Evolutionary conservation across 2,888 invertebrate species (phyloP), one percentile per base, ranked within the genome.

Genomic region (Resseliella maxima): DNA sequence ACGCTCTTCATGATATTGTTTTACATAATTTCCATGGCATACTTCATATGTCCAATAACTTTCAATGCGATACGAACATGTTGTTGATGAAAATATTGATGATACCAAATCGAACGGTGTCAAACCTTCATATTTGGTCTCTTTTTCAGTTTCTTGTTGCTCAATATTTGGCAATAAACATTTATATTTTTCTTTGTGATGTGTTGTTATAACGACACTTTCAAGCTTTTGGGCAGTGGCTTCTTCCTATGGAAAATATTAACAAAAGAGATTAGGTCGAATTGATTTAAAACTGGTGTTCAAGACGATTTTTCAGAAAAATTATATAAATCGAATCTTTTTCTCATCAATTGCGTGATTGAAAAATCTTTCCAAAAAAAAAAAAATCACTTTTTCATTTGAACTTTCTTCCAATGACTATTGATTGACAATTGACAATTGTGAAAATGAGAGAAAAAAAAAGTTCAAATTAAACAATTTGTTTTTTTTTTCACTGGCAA

Each of bases 1-100:
- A 88, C 97, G 93, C 89, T 98, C 97, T 90, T 99, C 99, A 90
- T 99, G 99, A 90, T 97, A 99, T 90, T 99, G 99, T 38, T 97
- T 93, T 2, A 99, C 94, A 90, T 95, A 96, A 88, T 94, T 93
- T 0, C 98, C 98, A 91, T 99, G 99, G 89, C 99, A 99, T 45
- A 99, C 94, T 91, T 99, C 98, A 90, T 99, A 99, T 0, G 97
- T 97, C 99, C 99, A 99, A 89, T 98, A 99, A 1, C 95, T 94
- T 90, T 97, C 98, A 86, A 97, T 91, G 88, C 96, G 93, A 89
- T 96, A 97, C 0, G 97, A 96, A 89, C 98, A 98, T 85, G 94
- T 94, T 88, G 94, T 94, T 88, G 95, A 94, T 0, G 92, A 92
- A 90, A 98, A 96, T 87, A 98, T 91, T 0, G 95, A 94, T 87